Percentiles rank a stretch among this genome's conserved stretches.
These are phyloP conservation scores for Heliocidaris erythrogramma DNA, from an alignment of 35 echinoderm and acorn worm genomes.

Conservation along the genomic window DNA sequence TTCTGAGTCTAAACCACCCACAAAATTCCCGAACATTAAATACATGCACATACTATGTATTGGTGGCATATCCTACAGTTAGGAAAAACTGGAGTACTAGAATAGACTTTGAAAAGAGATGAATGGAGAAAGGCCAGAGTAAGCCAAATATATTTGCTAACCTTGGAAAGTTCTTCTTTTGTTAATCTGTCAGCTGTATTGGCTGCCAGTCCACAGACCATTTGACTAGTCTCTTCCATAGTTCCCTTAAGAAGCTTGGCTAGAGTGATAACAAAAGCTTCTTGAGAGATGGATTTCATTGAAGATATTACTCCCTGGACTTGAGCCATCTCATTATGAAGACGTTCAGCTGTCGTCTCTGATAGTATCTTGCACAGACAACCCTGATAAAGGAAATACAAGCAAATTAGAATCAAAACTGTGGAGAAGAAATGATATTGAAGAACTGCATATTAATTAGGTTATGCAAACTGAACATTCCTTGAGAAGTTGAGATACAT, in stretches of 20 bases:
- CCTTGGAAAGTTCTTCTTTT: conserved; percentile 43
- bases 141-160: not conserved
- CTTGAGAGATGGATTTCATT: conserved; percentile 53
- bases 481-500: not conserved
- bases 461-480: not conserved
- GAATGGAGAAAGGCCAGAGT: not conserved
- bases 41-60: too few species aligned
- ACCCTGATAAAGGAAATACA: conserved; percentile 28
- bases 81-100: too few species aligned
- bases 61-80: too few species aligned
- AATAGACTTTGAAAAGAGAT: too few species aligned
- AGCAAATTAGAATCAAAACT: not conserved
- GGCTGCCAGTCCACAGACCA: conserved; percentile 61
- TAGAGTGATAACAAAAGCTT: conserved; percentile 71
- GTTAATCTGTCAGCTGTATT: conserved; percentile 52
- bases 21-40: too few species aligned
- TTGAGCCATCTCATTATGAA: conserved; percentile 67
- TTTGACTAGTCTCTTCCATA: conserved; percentile 65
- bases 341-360: conserved; percentile 37
- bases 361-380: conserved; percentile 70
- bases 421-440: not conserved
- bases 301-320: conserved; percentile 62
- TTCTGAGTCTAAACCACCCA: too few species aligned
- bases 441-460: not conserved
- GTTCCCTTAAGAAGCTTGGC: conserved; percentile 76